phyloP scores from a whole-genome alignment of 2,888 invertebrate species.

The Zaprionus obscuricornis region DNA sequence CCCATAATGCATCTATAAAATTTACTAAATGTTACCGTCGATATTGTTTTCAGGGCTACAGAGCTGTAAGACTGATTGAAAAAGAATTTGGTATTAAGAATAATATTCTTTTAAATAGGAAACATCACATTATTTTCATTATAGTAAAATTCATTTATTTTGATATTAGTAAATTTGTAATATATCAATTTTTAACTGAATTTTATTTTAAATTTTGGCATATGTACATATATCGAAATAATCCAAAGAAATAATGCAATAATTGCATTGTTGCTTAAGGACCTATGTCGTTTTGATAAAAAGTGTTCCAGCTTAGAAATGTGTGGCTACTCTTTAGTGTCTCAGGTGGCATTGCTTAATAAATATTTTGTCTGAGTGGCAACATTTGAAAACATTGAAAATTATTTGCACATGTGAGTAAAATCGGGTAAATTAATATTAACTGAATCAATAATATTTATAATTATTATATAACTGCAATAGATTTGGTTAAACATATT shows the following conservation, averaged over 20 bases:
- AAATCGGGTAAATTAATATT: background rate
- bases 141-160: background rate
- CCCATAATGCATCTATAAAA: conserved; percentile 32
- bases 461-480: background rate
- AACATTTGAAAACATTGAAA: conserved; percentile 20
- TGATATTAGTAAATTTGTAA: background rate
- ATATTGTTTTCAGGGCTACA: background rate
- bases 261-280: no score
- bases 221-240: no score
- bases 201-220: background rate
- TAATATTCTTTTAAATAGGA: no score
- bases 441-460: no score
- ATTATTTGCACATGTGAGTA: conserved; percentile 60
- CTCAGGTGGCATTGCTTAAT: conserved; percentile 12
- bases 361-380: conserved; percentile 21
- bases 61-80: no score
- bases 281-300: no score
- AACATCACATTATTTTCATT: background rate
- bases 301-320: background rate
- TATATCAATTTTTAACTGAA: background rate
- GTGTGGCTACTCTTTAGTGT: conserved; percentile 8
- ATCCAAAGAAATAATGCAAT: no score
- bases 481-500: no score
- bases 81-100: no score
- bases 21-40: conserved; percentile 42